Evolutionary conservation across 2,113 vertebrate genomes (phyloP), one percentile per base, ranked within the genome.

Genomic region (Atrichornis clamosus): DNA sequence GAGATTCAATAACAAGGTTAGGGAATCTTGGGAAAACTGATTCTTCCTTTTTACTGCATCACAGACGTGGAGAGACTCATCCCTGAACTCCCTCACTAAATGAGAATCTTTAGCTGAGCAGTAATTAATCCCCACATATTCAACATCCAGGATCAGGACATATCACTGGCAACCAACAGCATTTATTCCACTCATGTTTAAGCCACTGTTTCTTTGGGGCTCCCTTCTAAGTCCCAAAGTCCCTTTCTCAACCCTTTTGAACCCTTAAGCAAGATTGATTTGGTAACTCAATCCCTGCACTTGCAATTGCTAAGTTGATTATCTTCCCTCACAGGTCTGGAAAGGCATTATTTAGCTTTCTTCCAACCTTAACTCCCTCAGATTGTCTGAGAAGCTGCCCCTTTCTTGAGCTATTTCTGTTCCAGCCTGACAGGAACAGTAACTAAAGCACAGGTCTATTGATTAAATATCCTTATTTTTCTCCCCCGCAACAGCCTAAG

Each of bases 381-480:
- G 46, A 79, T 35, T 53, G 27, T 60, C 81, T 33, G 62, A 79
- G 56, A 90, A 90, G 60, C 56, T 88, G 72, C 58, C 80, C 74
- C 70, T 68, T 72, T 85, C 83, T 19, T 78, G 65, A 89, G 80
- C 67, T 96, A 95, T 96, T 96, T 85, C 95, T 89, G 88, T 78
- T 92, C 19, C 73, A 91, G 67, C 32, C 85, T 94, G 94, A 96
- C 89, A 95, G 76, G 69, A 96, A 94, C 91, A 75, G 93, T 95
- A 96, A 95, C 91, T 96, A 94, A 96, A 95, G 80, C 86, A 70
- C 80, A 92, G 46, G 62, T 89, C 92, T 95, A 97, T 96, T 92
- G 96, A 97, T 97, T 97, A 95, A 95, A 96, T 92, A 91, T 86
- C 92, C 76, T 84, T 92, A 56, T 84, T 95, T 96, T 95, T 95